These are phyloP conservation scores for Amphipoea lucens DNA, from an alignment of 2,888 invertebrate genomes.

Conservation along the genomic window DNA sequence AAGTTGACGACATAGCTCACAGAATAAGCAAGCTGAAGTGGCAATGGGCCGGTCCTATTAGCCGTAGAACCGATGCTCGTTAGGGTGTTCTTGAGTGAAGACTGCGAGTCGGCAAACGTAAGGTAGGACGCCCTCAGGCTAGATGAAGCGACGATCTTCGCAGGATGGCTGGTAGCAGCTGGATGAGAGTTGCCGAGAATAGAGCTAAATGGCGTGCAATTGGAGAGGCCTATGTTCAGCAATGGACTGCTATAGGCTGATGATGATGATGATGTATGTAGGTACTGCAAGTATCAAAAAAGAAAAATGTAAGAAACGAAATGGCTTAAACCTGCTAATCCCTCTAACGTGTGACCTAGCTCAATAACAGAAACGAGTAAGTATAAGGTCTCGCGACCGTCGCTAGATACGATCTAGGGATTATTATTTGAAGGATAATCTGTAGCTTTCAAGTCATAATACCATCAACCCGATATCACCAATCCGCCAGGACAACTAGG, in stretches of 20 bases:
- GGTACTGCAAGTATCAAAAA: neutral
- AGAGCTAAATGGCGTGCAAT: too few relatives aligned
- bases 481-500: neutral
- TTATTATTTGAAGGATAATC: conserved; percentile 25
- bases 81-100: too few relatives aligned
- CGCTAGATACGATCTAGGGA: conserved; percentile 5
- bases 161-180: too few relatives aligned
- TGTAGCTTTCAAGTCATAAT: conserved; percentile 2
- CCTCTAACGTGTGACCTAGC: neutral
- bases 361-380: neutral
- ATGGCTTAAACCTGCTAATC: conserved; percentile 19
- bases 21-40: too few relatives aligned
- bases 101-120: too few relatives aligned
- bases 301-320: neutral
- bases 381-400: neutral
- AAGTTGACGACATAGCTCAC: too few relatives aligned
- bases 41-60: too few relatives aligned
- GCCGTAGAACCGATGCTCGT: too few relatives aligned
- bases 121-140: too few relatives aligned
- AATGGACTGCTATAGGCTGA: neutral
- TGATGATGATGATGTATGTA: neutral
- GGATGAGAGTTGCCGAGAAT: too few relatives aligned
- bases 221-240: neutral
- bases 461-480: neutral
- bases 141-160: too few relatives aligned